A percentile compares a stretch with the other conserved stretches of the same genome.
phyloP scores from a whole-genome alignment of 2,888 invertebrate species.

The Pollenia griseotomentosa region DNA sequence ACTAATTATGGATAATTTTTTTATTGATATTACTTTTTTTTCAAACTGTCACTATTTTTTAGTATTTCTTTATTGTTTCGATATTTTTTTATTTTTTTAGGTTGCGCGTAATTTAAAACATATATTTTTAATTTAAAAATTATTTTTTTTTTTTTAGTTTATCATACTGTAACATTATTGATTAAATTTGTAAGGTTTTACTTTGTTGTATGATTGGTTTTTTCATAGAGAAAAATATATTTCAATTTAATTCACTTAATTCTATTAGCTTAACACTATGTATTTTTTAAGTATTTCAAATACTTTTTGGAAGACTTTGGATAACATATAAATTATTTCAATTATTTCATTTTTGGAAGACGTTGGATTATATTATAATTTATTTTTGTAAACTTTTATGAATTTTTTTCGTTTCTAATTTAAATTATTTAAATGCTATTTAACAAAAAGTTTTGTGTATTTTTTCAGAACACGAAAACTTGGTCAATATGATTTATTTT shows the following conservation, averaged over 20 bases:
- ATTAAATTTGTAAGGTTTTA: not conserved
- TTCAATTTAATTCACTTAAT: not conserved
- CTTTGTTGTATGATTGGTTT: not conserved
- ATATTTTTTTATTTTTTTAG: too few species aligned
- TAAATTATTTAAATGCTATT: not conserved
- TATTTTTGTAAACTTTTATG: slow-evolving; percentile 48
- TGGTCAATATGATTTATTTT: too few species aligned
- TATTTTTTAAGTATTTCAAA: slow-evolving; percentile 44
- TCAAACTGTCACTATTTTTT: too few species aligned
- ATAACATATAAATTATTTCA: slow-evolving; percentile 11
- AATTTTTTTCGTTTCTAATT: slow-evolving; percentile 18
- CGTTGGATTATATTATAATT: slow-evolving; percentile 75
- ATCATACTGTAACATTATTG: too few species aligned
- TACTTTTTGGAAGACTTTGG: slow-evolving; percentile 54
- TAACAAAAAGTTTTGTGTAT: too few species aligned
- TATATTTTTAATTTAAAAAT: too few species aligned
- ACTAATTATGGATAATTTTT: not conserved
- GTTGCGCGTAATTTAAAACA: too few species aligned
- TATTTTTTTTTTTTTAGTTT: too few species aligned
- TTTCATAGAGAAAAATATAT: not conserved
- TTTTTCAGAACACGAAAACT: too few species aligned
- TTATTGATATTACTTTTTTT: not conserved
- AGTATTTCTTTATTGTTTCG: too few species aligned
- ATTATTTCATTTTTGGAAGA: slow-evolving; percentile 76
- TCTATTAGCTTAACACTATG: not conserved